Percentiles rank a stretch among this genome's conserved stretches.
Evolutionary conservation across 2,113 vertebrate species (phyloP).

Genomic region (Montifringilla adamsi): DNA sequence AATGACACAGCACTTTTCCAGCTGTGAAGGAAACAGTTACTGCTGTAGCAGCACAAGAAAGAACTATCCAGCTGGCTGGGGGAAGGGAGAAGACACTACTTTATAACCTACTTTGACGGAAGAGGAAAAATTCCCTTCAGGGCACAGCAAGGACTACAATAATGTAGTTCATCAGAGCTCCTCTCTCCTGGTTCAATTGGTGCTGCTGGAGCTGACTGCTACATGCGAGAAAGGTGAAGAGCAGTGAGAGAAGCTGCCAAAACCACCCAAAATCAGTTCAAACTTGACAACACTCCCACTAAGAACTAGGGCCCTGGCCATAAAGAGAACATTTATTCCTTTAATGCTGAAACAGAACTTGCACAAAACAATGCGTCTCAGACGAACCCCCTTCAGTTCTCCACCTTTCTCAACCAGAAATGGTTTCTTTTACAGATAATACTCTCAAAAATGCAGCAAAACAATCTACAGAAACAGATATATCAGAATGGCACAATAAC

Average conservation of each 20-base stretch:
- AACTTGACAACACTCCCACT: neutral
- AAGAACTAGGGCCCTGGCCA: neutral
- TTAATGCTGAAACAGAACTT: neutral
- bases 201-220: neutral
- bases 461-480: fast-evolving
- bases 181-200: neutral
- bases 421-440: neutral
- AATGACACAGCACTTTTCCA: constrained; percentile 55
- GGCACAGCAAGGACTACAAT: neutral
- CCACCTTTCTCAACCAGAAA: neutral
- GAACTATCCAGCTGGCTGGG: constrained; percentile 30
- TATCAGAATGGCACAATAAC: neutral
- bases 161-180: neutral
- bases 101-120: neutral
- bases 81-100: neutral
- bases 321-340: neutral
- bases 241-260: neutral
- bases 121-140: neutral
- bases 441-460: neutral
- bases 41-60: neutral
- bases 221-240: neutral
- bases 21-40: neutral
- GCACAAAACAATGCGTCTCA: neutral
- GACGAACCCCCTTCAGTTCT: neutral
- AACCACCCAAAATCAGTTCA: fast-evolving